Conservation (phyloP, 2,888 invertebrate genomes). For the Dryococelus australis region DNA sequence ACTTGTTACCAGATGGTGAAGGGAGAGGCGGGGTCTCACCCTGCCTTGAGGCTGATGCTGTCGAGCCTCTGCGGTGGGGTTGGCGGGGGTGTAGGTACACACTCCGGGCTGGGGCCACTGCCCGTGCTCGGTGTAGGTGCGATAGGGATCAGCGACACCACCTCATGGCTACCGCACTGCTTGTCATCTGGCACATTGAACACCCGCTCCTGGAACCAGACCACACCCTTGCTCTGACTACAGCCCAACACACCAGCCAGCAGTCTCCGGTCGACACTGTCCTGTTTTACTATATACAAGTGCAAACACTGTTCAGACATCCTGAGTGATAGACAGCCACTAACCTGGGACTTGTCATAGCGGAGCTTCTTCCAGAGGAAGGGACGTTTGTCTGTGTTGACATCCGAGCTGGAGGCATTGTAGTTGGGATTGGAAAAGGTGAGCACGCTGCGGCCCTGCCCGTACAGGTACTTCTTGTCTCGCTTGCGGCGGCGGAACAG, state of each 20-base stretch:
- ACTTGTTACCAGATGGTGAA: neutral
- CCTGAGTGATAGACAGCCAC: conserved; percentile 32
- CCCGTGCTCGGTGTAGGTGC: conserved; percentile 64
- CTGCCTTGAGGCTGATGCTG: conserved; percentile 56
- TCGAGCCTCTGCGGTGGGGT: conserved; percentile 67
- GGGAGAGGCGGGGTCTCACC: conserved; percentile 37
- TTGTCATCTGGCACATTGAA: conserved; percentile 56
- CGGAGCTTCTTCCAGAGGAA: conserved; percentile 78
- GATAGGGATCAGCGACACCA: conserved; percentile 72
- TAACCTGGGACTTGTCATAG: conserved; percentile 79
- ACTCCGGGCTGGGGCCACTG: conserved; percentile 62
- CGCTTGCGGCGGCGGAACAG: conserved; percentile 60
- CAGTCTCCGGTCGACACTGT: too few relatives aligned
- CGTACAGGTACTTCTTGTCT: conserved; percentile 63
- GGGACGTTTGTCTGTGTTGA: conserved; percentile 63
- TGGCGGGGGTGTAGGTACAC: conserved; percentile 63
- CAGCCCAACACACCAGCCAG: too few relatives aligned
- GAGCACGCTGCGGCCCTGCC: conserved; percentile 71
- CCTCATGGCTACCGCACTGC: conserved; percentile 66
- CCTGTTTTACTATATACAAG: too few relatives aligned
- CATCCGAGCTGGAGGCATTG: conserved; percentile 65
- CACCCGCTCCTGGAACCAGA: conserved; percentile 65
- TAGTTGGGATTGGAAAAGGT: conserved; percentile 93
- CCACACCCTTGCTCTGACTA: too few relatives aligned
- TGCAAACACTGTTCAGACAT: too few relatives aligned